Percentiles rank a stretch among this genome's conserved stretches.
Evolutionary conservation across 2,797 vertebrate genomes (phyloP).

Genomic region (Parotocinclus haroldoi): DNA sequence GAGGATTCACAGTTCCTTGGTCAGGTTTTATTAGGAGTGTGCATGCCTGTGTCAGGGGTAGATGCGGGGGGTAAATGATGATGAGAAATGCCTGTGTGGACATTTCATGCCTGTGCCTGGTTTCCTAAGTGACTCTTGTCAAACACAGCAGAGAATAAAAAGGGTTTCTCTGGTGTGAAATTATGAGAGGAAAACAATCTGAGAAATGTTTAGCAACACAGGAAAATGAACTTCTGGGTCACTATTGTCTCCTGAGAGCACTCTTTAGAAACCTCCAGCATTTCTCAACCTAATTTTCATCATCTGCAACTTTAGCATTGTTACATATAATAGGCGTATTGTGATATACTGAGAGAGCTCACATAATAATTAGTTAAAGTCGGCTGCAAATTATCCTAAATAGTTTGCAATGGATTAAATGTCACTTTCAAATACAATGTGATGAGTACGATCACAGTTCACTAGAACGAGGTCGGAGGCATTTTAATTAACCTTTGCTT

Average conservation of each 20-base stretch:
- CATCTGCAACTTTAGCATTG: no score
- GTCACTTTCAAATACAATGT: no score
- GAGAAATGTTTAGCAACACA: conserved; percentile 24
- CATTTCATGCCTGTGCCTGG: background rate
- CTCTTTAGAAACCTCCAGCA: no score
- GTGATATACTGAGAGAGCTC: no score
- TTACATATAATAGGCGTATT: no score
- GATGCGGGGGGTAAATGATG: background rate
- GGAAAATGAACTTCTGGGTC: background rate
- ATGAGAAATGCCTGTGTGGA: conserved; percentile 1
- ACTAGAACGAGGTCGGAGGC: no score
- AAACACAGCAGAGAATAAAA: background rate
- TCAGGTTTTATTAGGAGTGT: background rate
- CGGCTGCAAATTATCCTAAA: no score
- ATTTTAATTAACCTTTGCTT: no score
- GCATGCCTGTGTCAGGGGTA: background rate
- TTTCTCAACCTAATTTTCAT: no score
- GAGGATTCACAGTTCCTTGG: background rate
- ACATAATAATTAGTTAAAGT: no score
- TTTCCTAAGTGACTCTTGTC: background rate
- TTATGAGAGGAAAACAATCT: conserved; percentile 8
- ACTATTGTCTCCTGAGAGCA: background rate
- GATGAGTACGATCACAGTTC: no score
- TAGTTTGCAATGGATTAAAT: no score
- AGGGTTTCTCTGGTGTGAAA: conserved; percentile 29